Conservation (phyloP, 2,113 vertebrate species). For the Eublepharis macularius region DNA sequence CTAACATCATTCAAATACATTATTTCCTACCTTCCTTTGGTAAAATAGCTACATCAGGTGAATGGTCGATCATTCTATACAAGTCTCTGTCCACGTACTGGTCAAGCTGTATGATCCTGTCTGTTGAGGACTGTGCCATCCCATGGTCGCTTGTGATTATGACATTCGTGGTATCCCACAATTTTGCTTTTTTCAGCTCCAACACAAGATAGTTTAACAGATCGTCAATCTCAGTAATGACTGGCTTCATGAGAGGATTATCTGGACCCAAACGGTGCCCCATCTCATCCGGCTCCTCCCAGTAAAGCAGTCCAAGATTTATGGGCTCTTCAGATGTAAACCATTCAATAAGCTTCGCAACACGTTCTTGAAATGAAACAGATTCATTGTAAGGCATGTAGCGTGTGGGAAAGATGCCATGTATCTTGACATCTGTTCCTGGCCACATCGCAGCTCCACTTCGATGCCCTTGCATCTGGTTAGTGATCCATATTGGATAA, state of each 20-base stretch:
- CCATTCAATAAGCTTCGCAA: constrained; percentile 83
- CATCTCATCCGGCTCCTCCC: constrained; percentile 90
- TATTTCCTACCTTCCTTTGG: constrained; percentile 84
- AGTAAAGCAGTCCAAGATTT: constrained; percentile 88
- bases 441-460: constrained; percentile 94
- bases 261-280: constrained; percentile 87
- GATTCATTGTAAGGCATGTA: constrained; percentile 86
- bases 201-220: constrained; percentile 87
- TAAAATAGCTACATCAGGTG: constrained; percentile 86
- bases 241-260: constrained; percentile 76
- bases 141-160: constrained; percentile 93
- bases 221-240: constrained; percentile 83
- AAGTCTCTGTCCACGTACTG: constrained; percentile 80
- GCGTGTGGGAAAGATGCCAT: constrained; percentile 75
- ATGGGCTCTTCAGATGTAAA: constrained; percentile 81
- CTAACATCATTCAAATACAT: background rate
- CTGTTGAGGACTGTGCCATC: constrained; percentile 84
- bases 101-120: constrained; percentile 88
- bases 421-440: constrained; percentile 88
- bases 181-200: constrained; percentile 77
- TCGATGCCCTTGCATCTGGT: constrained; percentile 83
- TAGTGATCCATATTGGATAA: constrained; percentile 86
- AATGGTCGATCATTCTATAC: constrained; percentile 85
- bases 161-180: constrained; percentile 83
- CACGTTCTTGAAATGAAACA: constrained; percentile 82